Evolutionary conservation across 2,888 invertebrate genomes (phyloP), one percentile per base, ranked within the genome.

Genomic region (Erebia palarica): DNA sequence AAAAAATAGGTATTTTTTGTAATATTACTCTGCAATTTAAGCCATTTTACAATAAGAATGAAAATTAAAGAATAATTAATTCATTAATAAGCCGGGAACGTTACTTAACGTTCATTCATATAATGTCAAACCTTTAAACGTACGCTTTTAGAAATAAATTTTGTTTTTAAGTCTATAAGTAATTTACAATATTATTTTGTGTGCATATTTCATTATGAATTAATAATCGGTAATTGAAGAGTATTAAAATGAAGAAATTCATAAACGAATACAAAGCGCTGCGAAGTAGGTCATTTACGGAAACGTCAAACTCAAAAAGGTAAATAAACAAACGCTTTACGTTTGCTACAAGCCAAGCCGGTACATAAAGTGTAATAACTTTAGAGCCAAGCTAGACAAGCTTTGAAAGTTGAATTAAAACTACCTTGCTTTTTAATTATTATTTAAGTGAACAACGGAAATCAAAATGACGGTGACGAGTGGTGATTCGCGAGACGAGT

Each of bases 171-270:
- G 53, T 65, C 10, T 65, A 11, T 16, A 27, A 53, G 51, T 65
- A 42, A 11, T 10, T 27, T 18, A 64, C 49, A 27, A 21, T 42
- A 27, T 51, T 7, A 53, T 65, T 53, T n/a, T 65, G 27, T 65
- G 5, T 36, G 36, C 9, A 16, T 36, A 53, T 36, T 53, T 66
- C 67, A 63, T 57, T 65, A 58, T 66, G 70, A 60, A 73, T 63
- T 9, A 47, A 11, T 47, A 13, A 47, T 36, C 36, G 7, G 36
- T 49, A 51, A 44, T 65, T 68, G 70, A 14, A 63, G 49, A 13
- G 11, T n/a, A 16, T 18, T 47, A 74, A 42, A 71, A 91, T 92
- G 92, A 91, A 89, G 83, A 93, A 91, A 82, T 93, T 93, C 82
- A 75, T 93, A 78, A 75, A 79, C 72, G 92, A 92, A 80, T 92